Percentiles rank a stretch among this genome's conserved stretches.
These are phyloP conservation scores for Oscheius sp. DNA, from an alignment of 2,888 invertebrate genomes.

Conservation along the genomic window DNA sequence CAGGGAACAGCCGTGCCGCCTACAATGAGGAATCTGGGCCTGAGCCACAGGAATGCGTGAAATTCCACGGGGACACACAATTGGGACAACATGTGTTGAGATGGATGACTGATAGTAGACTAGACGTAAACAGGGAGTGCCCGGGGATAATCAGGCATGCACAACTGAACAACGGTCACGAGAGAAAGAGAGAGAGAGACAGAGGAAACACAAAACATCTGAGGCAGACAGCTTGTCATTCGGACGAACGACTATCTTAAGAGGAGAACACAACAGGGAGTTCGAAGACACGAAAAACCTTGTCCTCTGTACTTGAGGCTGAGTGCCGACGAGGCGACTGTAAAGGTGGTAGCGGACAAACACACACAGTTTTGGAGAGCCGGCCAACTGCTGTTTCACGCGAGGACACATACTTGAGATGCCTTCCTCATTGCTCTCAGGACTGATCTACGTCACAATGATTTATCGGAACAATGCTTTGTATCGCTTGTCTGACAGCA, in stretches of 20 bases:
- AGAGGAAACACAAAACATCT: not conserved
- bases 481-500: constrained; percentile 33
- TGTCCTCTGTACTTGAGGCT: too few species aligned
- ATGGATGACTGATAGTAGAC: too few species aligned
- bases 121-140: too few species aligned
- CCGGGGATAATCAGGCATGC: not conserved
- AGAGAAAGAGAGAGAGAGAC: not conserved
- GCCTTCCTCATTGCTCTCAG: not conserved
- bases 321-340: too few species aligned
- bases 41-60: too few species aligned
- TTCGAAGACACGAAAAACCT: too few species aligned
- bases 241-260: too few species aligned
- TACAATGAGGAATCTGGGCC: too few species aligned
- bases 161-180: not conserved
- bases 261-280: too few species aligned
- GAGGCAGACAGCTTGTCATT: too few species aligned
- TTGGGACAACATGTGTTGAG: too few species aligned
- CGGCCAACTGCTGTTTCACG: constrained; percentile 26
- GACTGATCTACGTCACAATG: not conserved
- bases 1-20: constrained; percentile 28
- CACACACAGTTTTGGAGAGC: constrained; percentile 30
- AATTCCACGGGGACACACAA: too few species aligned
- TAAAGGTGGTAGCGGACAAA: constrained; percentile 3
- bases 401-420: constrained; percentile 7
- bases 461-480: constrained; percentile 31